Base-by-base conservation (phyloP, 2,113 vertebrate species). In the Rutilus rutilus region DNA sequence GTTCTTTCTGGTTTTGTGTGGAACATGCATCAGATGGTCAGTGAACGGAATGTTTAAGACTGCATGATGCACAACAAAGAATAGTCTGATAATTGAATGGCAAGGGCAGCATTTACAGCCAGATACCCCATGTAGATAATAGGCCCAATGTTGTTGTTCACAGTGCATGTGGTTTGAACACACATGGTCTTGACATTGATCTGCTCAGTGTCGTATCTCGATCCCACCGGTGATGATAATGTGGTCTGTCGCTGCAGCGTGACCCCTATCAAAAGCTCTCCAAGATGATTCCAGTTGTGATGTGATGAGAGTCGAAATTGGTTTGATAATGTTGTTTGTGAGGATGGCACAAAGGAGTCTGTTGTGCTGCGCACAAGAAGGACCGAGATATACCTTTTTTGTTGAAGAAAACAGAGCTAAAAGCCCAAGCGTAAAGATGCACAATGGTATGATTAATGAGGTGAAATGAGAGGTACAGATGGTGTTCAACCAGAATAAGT, bases 311-410 rank as follows among this genome's bases (percentile, higher is more conserved):
- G 62, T 47, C 12, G 67, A 73, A 73, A 83, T 73, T 83, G 81
- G 27, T 33, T 83, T 73, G 30, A 83, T 83, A 83, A 83, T 83
- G 52, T 42, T 73, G 65, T 83, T 83, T 83, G 81, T 39, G 47
- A 14, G 15, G 30, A 83, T 57, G 12, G 47, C 81, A 73, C 81
- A 73, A 82, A 82, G 62, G 45, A 69, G 62, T 33, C 42, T 12
- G 10, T 30, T 69, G 25, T 67, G 62, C 62, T 33, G 11, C 45
- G 30, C 1, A 30, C 64, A 30, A 3, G 2, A 52, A 67, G 45
- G 79, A 21, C 60, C 25, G 19, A 52, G 19, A 69, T 47, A 2
- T 17, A 78, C 6, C 11, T 19, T 65, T 30, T 30, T 21, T 59
- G 21, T 47, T 81, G 15, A 23, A 52, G 19, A 23, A 57, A 78